Evolutionary conservation across 2,113 vertebrate species (phyloP).

Genomic region (Boulengeromyrus knoepffleri): DNA sequence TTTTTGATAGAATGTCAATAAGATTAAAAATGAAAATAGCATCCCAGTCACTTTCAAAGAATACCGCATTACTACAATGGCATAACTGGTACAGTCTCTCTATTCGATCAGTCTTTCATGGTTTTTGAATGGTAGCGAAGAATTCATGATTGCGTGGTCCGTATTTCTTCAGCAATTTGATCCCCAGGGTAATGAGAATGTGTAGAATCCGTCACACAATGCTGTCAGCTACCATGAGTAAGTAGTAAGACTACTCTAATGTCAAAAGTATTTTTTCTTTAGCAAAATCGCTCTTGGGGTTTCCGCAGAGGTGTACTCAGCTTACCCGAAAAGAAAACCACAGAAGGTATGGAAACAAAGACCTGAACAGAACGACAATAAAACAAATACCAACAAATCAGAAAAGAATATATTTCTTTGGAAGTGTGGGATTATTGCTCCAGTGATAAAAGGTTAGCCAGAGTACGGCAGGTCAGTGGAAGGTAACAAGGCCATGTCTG

Average conservation of each 20-base stretch:
- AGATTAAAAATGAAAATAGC: not conserved
- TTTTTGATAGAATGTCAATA: not conserved
- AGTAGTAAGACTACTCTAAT: conserved; percentile 27
- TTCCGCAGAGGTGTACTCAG: conserved; percentile 9
- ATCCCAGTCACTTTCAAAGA: not conserved
- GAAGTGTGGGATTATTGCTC: conserved; percentile 41
- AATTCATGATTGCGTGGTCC: not conserved
- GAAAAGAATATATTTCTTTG: conserved; percentile 34
- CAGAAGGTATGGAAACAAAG: conserved; percentile 5
- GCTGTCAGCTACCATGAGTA: not conserved
- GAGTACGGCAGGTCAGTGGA: not conserved
- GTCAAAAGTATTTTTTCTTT: conserved; percentile 19
- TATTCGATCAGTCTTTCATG: not conserved
- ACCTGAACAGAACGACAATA: conserved; percentile 10
- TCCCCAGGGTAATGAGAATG: not conserved
- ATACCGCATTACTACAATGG: not conserved
- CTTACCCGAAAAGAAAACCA: conserved; percentile 20
- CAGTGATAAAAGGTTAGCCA: conserved; percentile 5
- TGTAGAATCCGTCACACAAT: conserved; percentile 21
- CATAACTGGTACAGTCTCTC: not conserved
- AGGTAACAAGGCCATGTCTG: not conserved
- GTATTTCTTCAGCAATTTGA: not conserved
- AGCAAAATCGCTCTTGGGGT: conserved; percentile 28
- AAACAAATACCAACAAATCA: conserved; percentile 14
- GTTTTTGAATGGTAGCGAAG: not conserved